These are phyloP conservation scores for Lycaon pictus DNA, from an alignment of 2,113 vertebrate species.

Conservation along the genomic window DNA sequence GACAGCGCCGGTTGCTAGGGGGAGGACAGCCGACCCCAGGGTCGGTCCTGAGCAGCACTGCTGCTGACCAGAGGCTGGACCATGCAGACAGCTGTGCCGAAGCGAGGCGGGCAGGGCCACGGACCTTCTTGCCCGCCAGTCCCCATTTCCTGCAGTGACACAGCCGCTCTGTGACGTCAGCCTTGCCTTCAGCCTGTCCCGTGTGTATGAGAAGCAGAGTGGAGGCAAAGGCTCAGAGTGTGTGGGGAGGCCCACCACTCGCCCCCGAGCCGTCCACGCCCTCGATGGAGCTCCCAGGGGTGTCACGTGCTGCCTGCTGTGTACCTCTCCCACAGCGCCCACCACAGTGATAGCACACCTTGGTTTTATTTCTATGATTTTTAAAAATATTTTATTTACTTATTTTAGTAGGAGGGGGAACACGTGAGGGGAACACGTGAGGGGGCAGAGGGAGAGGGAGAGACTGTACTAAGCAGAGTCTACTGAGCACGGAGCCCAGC, in stretches of 20 bases:
- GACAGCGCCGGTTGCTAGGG: too few relatives aligned
- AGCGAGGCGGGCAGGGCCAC: not conserved
- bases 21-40: not conserved
- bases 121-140: not conserved
- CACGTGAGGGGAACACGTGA: rapidly evolving
- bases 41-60: not conserved
- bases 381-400: not conserved
- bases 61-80: not conserved
- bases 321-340: not conserved
- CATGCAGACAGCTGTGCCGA: not conserved
- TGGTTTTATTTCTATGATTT: not conserved
- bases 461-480: not conserved
- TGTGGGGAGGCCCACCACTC: not conserved
- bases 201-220: rapidly evolving
- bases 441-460: not conserved
- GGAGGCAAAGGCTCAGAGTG: not conserved
- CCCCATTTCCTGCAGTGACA: not conserved
- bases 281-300: rapidly evolving
- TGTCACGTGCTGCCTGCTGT: rapidly evolving
- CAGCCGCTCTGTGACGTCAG: not conserved
- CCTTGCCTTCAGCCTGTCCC: not conserved
- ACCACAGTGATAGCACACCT: not conserved
- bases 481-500: not conserved
- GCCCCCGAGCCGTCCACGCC: not conserved
- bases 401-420: not conserved